A percentile compares a stretch with the other conserved stretches of the same genome.
phyloP scores from a whole-genome alignment of 1,140 invertebrate species.

The Brachionus asplanchnoidis region DNA sequence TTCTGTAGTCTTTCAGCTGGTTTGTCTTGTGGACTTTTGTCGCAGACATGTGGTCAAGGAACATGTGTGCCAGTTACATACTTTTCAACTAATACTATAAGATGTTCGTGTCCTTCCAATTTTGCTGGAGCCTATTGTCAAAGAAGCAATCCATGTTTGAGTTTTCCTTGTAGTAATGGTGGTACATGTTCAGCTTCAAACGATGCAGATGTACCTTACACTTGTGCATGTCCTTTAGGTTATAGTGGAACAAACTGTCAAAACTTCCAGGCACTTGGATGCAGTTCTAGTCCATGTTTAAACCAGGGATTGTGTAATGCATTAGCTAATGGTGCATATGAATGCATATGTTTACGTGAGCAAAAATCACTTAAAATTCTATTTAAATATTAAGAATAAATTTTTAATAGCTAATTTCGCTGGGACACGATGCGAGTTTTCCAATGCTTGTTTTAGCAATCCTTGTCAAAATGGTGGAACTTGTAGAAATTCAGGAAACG shows the following conservation, averaged over 20 bases:
- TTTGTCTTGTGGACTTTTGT: not conserved
- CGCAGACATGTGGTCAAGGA: not conserved
- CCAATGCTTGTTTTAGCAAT: not conserved
- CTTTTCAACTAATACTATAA: not conserved
- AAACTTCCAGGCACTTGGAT: not conserved
- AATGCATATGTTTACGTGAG: slow-evolving; percentile 33
- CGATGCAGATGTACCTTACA: not conserved
- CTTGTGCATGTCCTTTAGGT: slow-evolving; percentile 7
- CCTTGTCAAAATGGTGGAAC: slow-evolving; percentile 21
- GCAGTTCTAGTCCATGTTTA: slow-evolving; percentile 27
- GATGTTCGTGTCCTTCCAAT: slow-evolving; percentile 5
- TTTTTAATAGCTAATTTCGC: slow-evolving; percentile 16
- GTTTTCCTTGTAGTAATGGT: not conserved
- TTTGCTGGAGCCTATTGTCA: slow-evolving; percentile 32
- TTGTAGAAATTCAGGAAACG: not conserved
- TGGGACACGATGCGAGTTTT: not conserved
- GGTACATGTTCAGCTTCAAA: not conserved
- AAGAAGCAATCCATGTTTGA: slow-evolving; percentile 23
- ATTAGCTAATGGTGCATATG: not conserved
- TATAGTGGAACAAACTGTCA: not conserved
- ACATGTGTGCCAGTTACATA: not conserved
- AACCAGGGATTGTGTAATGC: slow-evolving; percentile 23
- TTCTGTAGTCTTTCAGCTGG: not conserved
- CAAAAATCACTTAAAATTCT: not conserved
- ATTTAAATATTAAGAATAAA: not conserved